A percentile compares a stretch with the other conserved stretches of the same genome.
Conservation (phyloP, 2,888 invertebrate genomes). For the Ectemnius cavifrons region DNA sequence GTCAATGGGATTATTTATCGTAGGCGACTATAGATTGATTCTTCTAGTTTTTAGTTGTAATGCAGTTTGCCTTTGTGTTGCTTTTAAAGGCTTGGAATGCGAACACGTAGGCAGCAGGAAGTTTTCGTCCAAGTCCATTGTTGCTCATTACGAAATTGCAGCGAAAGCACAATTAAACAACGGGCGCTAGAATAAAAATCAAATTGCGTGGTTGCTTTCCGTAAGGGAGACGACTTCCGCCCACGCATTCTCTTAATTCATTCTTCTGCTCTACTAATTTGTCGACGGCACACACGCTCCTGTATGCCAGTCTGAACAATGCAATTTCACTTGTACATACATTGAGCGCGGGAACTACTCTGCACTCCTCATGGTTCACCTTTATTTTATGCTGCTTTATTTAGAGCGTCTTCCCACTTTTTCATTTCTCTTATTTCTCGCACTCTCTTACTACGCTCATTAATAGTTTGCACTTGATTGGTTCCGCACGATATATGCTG, state of each 20-base stretch:
- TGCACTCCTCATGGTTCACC: not conserved
- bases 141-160: not conserved
- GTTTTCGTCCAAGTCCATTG: too few species aligned
- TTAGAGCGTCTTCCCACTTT: too few species aligned
- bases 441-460: not conserved
- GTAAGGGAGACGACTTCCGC: conserved; percentile 12
- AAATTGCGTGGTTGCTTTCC: conserved; percentile 22
- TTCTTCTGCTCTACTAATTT: conserved; percentile 52
- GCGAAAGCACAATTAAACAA: conserved; percentile 13
- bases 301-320: conserved; percentile 29
- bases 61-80: too few species aligned
- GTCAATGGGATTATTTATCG: conserved; percentile 18
- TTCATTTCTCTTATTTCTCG: conserved; percentile 2
- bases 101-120: too few species aligned
- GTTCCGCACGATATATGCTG: too few species aligned
- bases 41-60: too few species aligned
- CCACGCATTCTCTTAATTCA: conserved; percentile 15
- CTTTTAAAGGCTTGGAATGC: too few species aligned
- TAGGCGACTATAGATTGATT: not conserved
- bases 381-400: too few species aligned
- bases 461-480: not conserved
- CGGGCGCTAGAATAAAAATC: conserved; percentile 13
- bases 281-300: conserved; percentile 13
- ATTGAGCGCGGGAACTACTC: conserved; percentile 8
- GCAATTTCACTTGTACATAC: conserved; percentile 47